Evolutionary conservation across 2,888 invertebrate species (phyloP).

Genomic region (Crioceris asparagi): DNA sequence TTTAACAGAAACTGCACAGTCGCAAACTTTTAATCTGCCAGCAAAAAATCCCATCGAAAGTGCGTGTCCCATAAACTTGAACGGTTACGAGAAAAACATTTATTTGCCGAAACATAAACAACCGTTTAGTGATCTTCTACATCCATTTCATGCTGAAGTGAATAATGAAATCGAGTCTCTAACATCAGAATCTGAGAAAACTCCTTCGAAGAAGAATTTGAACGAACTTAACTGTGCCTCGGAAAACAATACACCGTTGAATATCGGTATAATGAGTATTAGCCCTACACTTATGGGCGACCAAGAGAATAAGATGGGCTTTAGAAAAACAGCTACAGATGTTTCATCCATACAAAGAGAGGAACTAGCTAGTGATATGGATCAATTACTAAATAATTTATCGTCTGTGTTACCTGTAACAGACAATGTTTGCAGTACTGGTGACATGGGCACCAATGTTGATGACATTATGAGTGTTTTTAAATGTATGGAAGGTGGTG

Average conservation of each 20-base stretch:
- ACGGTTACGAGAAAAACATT: constrained; percentile 26
- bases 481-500: constrained; percentile 57
- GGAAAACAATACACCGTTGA: constrained; percentile 23
- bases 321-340: constrained; percentile 46
- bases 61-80: constrained; percentile 28
- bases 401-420: constrained; percentile 30
- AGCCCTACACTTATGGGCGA: constrained; percentile 47
- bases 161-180: constrained; percentile 25
- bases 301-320: constrained; percentile 40
- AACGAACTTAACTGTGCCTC: constrained; percentile 26
- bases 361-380: constrained; percentile 42
- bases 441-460: constrained; percentile 46
- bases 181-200: constrained; percentile 28
- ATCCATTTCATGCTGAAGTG: constrained; percentile 8
- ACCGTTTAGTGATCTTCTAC: constrained; percentile 5
- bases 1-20: constrained; percentile 63
- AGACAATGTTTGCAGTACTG: constrained; percentile 31
- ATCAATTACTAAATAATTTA: constrained; percentile 53
- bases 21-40: constrained; percentile 39
- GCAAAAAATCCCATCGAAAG: constrained; percentile 25
- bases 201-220: constrained; percentile 22
- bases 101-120: constrained; percentile 17
- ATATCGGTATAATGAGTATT: constrained; percentile 40
- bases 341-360: constrained; percentile 35
- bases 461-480: constrained; percentile 66